These are phyloP conservation scores for Pollenia amentaria DNA, from an alignment of 2,888 invertebrate species.

Conservation along the genomic window DNA sequence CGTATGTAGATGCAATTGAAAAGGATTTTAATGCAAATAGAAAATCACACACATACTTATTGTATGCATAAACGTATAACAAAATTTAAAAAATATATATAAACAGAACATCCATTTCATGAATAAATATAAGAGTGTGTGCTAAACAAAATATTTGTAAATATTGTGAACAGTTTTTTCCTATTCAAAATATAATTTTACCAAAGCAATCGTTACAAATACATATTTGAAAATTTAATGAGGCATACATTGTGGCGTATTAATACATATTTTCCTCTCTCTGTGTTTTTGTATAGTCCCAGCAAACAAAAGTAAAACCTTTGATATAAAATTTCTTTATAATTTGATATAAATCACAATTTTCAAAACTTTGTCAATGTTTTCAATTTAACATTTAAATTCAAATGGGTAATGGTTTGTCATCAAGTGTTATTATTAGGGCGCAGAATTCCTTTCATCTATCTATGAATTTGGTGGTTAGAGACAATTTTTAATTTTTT, in stretches of 20 bases:
- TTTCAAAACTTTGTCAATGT: too few species aligned
- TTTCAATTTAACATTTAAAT: too few species aligned
- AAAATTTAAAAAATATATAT: conserved; percentile 1
- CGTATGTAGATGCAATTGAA: conserved; percentile 41
- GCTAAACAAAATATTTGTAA: conserved; percentile 14
- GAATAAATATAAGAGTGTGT: conserved; percentile 25
- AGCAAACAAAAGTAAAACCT: too few species aligned
- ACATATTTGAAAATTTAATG: conserved; percentile 65
- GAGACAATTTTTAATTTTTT: too few species aligned
- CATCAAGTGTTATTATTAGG: too few species aligned
- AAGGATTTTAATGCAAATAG: conserved; percentile 53
- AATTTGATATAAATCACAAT: too few species aligned
- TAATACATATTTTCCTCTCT: conserved; percentile 17
- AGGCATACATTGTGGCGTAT: conserved; percentile 68
- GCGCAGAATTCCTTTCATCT: too few species aligned
- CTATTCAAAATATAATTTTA: conserved; percentile 45
- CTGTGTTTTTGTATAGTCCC: background rate
- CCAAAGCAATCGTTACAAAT: conserved; percentile 30
- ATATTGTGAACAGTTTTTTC: conserved; percentile 11
- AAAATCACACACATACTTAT: conserved; percentile 12
- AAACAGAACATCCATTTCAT: conserved; percentile 8
- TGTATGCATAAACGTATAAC: conserved; percentile 1
- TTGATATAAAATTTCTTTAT: too few species aligned
- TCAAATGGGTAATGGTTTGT: too few species aligned
- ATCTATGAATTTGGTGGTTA: too few species aligned